Evolutionary conservation across 2,888 invertebrate genomes (phyloP), one percentile per base, ranked within the genome.

Genomic region (Graphium colonna): DNA sequence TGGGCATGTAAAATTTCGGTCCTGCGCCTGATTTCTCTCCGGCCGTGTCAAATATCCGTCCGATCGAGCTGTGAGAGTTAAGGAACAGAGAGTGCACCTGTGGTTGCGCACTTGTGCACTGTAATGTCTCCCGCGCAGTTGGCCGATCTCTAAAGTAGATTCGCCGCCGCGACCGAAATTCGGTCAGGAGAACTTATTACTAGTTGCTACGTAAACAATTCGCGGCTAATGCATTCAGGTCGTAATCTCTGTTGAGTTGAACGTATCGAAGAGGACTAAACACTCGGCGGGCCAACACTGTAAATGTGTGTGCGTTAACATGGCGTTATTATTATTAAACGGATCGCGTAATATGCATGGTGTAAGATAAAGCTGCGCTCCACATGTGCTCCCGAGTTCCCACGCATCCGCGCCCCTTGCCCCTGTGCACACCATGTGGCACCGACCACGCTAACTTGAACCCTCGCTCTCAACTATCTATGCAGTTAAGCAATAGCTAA

Each of bases 341-440:
- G 68, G 75, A 74, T 76, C 79, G 77, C 73, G 66, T 80, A 78
- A 76, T 79, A 75, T 75, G 73, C 74, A 72, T 76, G 73, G 73
- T 33, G 9, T 67, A 68, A 76, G 82, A 84, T 84, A 83, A 87
- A 87, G 85, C 87, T 89, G 88, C 75, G 74, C 69, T 77, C 82
- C 88, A 87, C 71, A 87, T 87, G 88, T 85, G 85, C 76, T 76
- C 64, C 59, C 64, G 73, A 64, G 81, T 87, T 87, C 88, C 85
- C 87, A 86, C 80, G 79, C 62, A 72, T 65, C 63, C 69, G 59
- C 62, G 68, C 65, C 68, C 71, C 71, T 65, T 68, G 72, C 66
- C 69, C 69, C 56, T 61, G 58, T 63, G 68, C 44, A 21, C 72
- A 73, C 76, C 84, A 86, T 86, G 80, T 87, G 88, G 75, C 68